Conservation (phyloP, 2,888 invertebrate species). For the Tachina fera region DNA sequence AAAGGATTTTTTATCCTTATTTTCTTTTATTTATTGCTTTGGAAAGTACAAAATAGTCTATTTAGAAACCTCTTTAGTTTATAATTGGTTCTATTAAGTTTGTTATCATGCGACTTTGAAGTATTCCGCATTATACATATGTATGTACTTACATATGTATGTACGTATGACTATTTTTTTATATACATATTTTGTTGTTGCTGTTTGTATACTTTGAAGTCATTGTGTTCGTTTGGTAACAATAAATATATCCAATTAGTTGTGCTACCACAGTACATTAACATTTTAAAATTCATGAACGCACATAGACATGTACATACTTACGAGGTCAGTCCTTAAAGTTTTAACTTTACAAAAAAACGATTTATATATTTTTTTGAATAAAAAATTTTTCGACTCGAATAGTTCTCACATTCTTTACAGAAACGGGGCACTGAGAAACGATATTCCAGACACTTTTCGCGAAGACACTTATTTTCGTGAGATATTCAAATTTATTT, state of each 20-base stretch:
- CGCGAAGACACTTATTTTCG: no score
- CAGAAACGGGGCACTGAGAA: no score
- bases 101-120: slow-evolving; percentile 47
- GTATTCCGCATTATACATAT: slow-evolving; percentile 18
- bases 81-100: slow-evolving; percentile 59
- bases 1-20: slow-evolving; percentile 34
- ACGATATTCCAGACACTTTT: no score
- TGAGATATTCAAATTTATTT: no score
- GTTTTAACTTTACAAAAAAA: not conserved
- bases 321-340: not conserved
- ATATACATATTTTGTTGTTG: not conserved
- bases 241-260: slow-evolving; percentile 57
- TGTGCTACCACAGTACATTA: slow-evolving; percentile 42
- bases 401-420: no score
- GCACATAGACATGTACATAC: no score
- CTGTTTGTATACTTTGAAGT: not conserved
- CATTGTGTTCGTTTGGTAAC: slow-evolving; percentile 20
- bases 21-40: slow-evolving; percentile 35
- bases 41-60: slow-evolving; percentile 7
- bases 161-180: no score
- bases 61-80: slow-evolving; percentile 51
- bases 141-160: no score
- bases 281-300: not conserved
- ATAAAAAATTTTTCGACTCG: no score
- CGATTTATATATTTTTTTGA: not conserved